phyloP scores from a whole-genome alignment of 2,113 vertebrate genomes.

The Laticauda colubrina region DNA sequence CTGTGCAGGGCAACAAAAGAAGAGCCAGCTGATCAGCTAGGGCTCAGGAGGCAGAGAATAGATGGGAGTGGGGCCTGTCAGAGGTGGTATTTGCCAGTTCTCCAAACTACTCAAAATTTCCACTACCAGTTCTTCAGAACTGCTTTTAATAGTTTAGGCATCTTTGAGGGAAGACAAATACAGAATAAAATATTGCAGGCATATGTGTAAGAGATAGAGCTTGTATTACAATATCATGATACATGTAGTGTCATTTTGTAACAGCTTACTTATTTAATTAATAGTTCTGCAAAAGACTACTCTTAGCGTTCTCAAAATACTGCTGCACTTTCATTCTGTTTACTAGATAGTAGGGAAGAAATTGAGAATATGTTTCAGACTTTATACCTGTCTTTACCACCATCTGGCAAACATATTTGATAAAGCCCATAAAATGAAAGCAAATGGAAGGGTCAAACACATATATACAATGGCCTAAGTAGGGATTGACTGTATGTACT shows the following conservation, averaged over 20 bases:
- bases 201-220: neutral
- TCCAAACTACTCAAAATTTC: too few relatives aligned
- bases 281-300: neutral
- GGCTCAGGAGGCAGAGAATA: too few relatives aligned
- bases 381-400: neutral
- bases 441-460: neutral
- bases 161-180: neutral
- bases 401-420: neutral
- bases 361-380: neutral
- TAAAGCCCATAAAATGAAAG: neutral
- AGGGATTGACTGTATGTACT: neutral
- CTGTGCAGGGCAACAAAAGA: too few relatives aligned
- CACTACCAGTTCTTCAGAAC: too few relatives aligned
- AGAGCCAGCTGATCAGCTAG: too few relatives aligned
- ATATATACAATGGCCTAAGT: neutral
- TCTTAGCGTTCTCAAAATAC: neutral
- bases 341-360: neutral
- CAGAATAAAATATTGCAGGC: neutral
- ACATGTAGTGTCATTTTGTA: neutral
- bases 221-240: neutral
- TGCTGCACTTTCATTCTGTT: neutral
- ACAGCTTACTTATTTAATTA: neutral
- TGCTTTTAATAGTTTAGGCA: neutral
- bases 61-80: too few relatives aligned
- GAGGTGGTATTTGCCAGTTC: too few relatives aligned